These are phyloP conservation scores for Gymnocephalus cernua DNA, from an alignment of 2,113 vertebrate genomes.

Conservation along the genomic window DNA sequence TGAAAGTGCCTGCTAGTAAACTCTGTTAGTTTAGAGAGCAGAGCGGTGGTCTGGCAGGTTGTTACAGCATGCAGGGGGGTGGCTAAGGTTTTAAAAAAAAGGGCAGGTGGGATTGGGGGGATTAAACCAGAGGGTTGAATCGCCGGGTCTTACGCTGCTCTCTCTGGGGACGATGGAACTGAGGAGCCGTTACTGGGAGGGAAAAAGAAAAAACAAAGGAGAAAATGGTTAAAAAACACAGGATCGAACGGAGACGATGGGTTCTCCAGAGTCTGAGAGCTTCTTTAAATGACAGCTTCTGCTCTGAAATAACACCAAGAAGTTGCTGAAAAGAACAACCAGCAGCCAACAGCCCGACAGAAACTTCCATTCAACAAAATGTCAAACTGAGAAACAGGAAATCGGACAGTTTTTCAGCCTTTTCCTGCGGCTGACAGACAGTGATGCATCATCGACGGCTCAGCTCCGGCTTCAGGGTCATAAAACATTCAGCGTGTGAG, in stretches of 20 bases:
- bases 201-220: slow-evolving; percentile 60
- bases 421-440: neutral
- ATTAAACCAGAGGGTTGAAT: slow-evolving; percentile 40
- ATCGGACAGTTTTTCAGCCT: neutral
- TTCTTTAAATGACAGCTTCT: neutral
- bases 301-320: neutral
- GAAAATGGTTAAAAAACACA: slow-evolving; percentile 46
- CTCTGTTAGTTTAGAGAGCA: slow-evolving; percentile 13
- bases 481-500: neutral
- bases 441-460: neutral
- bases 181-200: slow-evolving; percentile 82
- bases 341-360: neutral
- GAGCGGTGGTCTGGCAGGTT: slow-evolving; percentile 40
- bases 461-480: neutral
- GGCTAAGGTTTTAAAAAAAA: slow-evolving; percentile 17
- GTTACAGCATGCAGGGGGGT: slow-evolving; percentile 71
- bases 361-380: neutral
- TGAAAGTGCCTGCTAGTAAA: neutral
- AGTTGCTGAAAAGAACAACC: neutral
- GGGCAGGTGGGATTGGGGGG: slow-evolving; percentile 5
- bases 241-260: neutral
- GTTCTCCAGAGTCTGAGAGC: neutral
- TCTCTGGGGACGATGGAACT: slow-evolving; percentile 74
- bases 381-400: neutral
- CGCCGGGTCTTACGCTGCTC: slow-evolving; percentile 79